Conservation (phyloP, 1,140 invertebrate genomes). For the Pogonognathellus flavescens region DNA sequence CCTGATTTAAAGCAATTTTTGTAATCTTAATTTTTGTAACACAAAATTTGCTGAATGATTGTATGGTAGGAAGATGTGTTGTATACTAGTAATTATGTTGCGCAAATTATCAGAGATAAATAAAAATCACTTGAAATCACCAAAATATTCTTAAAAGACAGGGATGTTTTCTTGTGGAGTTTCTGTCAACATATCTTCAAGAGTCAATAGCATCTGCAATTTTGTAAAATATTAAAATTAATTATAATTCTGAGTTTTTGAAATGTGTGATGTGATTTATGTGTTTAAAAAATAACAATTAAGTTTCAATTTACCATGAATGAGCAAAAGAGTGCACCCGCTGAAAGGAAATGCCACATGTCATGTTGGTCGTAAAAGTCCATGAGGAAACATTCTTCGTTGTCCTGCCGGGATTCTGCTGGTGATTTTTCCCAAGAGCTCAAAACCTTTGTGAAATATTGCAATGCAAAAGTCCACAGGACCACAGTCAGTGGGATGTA, state of each 20-base stretch:
- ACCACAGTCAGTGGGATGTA: constrained; percentile 52
- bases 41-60: no score
- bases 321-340: constrained; percentile 60
- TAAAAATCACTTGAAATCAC: no score
- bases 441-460: constrained; percentile 55
- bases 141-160: neutral
- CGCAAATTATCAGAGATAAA: no score
- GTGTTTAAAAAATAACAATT: neutral
- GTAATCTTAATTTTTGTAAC: no score
- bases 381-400: constrained; percentile 57
- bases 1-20: no score
- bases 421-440: constrained; percentile 64
- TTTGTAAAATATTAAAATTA: neutral
- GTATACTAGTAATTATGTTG: no score
- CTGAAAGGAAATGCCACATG: constrained; percentile 63
- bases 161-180: neutral
- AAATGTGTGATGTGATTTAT: neutral
- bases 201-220: neutral
- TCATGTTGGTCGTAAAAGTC: constrained; percentile 65
- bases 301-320: constrained; percentile 57
- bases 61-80: no score
- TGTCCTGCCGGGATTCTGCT: constrained; percentile 57
- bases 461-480: constrained; percentile 58
- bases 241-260: neutral
- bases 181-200: neutral